Evolutionary conservation across 2,113 vertebrate genomes (phyloP).

Genomic region (Mustelus asterias): DNA sequence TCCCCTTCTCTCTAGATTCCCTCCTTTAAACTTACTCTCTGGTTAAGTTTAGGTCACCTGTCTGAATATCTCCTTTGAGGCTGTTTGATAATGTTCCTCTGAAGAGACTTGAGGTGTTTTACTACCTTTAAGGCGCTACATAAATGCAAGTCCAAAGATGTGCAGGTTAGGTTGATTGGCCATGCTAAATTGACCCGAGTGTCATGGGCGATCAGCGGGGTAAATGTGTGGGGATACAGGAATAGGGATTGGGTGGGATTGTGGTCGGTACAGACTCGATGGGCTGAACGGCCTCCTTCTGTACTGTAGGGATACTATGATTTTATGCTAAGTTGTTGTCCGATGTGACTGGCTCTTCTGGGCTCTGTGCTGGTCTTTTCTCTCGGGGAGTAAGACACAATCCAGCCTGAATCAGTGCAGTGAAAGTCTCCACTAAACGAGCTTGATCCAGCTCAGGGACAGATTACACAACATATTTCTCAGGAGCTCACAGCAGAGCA

Average conservation of each 20-base stretch:
- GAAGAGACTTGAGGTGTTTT: not conserved
- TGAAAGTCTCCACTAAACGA: not conserved
- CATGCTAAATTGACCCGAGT: too few species aligned
- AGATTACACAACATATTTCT: not conserved
- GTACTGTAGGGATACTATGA: too few species aligned
- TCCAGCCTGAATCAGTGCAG: not conserved
- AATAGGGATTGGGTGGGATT: too few species aligned
- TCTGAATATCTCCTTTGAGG: not conserved
- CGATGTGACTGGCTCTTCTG: not conserved
- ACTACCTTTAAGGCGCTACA: not conserved
- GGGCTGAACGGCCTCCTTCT: too few species aligned
- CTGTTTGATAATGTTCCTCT: not conserved
- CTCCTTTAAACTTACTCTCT: not conserved
- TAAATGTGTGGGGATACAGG: too few species aligned
- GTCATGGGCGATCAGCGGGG: too few species aligned
- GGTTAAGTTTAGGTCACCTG: not conserved
- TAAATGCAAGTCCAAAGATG: not conserved
- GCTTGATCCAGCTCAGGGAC: not conserved
- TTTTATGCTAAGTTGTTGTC: not conserved
- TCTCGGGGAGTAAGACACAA: not conserved
- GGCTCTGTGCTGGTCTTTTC: not conserved
- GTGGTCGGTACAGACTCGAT: too few species aligned
- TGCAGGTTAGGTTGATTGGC: too few species aligned
- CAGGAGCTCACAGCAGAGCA: not conserved
- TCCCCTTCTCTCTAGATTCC: not conserved